Conservation (phyloP, 2,888 invertebrate genomes). For the Melinaea menophilus region DNA sequence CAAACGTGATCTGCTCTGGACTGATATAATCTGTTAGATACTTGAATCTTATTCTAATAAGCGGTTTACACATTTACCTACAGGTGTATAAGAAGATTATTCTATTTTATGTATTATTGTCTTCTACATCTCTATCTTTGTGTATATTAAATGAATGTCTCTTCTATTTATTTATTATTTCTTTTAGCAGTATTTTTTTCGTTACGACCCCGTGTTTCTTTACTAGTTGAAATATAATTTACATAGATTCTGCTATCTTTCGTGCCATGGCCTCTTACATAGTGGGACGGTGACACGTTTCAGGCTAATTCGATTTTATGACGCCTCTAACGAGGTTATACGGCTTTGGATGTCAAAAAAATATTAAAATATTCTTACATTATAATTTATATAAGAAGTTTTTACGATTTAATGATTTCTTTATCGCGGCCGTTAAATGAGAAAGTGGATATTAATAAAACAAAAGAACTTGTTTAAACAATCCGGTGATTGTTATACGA, state of each 20-base stretch:
- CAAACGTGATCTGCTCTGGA: too few species aligned
- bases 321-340: slow-evolving; percentile 60
- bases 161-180: too few species aligned
- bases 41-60: slow-evolving; percentile 62
- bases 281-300: slow-evolving; percentile 46
- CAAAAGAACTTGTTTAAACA: too few species aligned
- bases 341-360: slow-evolving; percentile 41
- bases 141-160: too few species aligned
- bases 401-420: slow-evolving; percentile 1
- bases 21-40: not conserved
- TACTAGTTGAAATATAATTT: slow-evolving; percentile 1
- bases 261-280: slow-evolving; percentile 27
- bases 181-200: too few species aligned
- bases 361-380: slow-evolving; percentile 39
- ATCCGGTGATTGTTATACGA: too few species aligned
- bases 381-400: not conserved
- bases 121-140: too few species aligned
- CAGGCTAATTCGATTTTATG: slow-evolving; percentile 61
- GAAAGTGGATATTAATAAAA: too few species aligned
- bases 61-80: slow-evolving; percentile 51
- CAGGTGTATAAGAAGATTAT: slow-evolving; percentile 25
- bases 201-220: too few species aligned
- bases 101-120: too few species aligned
- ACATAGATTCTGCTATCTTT: slow-evolving; percentile 11
- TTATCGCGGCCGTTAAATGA: too few species aligned